Percentiles rank a stretch among this genome's conserved stretches.
These are phyloP conservation scores for Rhaphigaster nebulosa DNA, from an alignment of 2,888 invertebrate genomes.

Conservation along the genomic window DNA sequence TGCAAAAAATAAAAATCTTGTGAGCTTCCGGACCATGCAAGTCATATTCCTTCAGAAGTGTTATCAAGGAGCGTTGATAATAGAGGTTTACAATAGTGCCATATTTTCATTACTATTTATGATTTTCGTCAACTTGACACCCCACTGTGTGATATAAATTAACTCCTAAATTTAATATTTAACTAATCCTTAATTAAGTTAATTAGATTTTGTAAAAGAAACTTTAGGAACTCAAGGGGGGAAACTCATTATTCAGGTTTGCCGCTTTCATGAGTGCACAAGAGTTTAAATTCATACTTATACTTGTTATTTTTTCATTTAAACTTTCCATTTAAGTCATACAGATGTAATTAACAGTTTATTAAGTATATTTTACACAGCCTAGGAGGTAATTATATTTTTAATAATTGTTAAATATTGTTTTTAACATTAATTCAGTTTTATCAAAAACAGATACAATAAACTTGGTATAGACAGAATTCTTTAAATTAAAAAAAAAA, in stretches of 20 bases:
- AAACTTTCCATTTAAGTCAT: neutral
- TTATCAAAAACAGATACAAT: no score
- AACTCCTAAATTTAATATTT: neutral
- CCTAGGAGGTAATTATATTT: neutral
- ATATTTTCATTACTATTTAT: neutral
- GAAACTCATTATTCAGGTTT: neutral
- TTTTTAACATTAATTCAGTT: neutral
- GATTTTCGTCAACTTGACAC: neutral
- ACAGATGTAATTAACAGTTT: neutral
- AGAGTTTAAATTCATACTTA: conserved; percentile 29
- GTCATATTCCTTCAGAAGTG: no score
- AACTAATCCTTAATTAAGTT: neutral
- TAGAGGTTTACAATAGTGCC: neutral
- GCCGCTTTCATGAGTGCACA: conserved; percentile 14
- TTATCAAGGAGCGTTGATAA: no score
- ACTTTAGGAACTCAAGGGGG: neutral
- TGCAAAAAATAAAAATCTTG: no score
- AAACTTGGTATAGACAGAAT: no score
- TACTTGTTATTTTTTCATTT: conserved; percentile 25
- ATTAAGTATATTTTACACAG: neutral
- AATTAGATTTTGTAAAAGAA: neutral
- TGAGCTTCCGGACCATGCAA: no score
- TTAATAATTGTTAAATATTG: neutral
- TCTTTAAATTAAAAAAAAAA: no score
- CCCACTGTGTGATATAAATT: neutral